Evolutionary conservation across 1,140 invertebrate species (phyloP), one percentile per base, ranked within the genome.

Genomic region (Lethocerus indicus): DNA sequence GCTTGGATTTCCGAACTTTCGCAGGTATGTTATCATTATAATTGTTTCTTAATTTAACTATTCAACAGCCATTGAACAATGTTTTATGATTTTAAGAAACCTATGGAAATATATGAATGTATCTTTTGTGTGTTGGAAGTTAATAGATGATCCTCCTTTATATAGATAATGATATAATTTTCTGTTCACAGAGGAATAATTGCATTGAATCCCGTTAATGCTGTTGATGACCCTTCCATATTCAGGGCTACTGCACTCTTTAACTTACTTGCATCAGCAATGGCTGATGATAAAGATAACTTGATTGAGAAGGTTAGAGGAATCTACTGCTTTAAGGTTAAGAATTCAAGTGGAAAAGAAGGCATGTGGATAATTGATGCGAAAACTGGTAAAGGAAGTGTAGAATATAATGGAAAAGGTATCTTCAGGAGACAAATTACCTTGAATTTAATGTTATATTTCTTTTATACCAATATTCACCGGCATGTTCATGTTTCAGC

Each of bases 301-400:
- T 64, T 89, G 1, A 83, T 92, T 47, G 87, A 90, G 53, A 84
- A 80, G 64, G 78, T 90, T 40, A 77, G 88, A 40, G 89, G 86
- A 9, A 71, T 91, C 46, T 94, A 88, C 61, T 85, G 83, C 4
- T 89, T 95, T 61, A 86, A 81, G 66, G 83, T 94, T 0, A 83
- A 68, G 47, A 83, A 83, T 57, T 79, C 79, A 14, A 73, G 72
- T 46, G 85, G 85, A 0, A 69, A 74, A 29, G 79, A 82, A 58
- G 88, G 79, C 1, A 82, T 77, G 57, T 96, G 90, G 90, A 71
- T 93, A 12, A 83, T 94, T 4, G 83, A 94, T 67, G 83, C 80
- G 2, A 94, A 89, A 67, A 80, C 75, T 57, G 89, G 86, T 35
- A 89, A 78, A 64, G 92, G 89, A 20, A 80, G 70, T 55, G 80